A percentile compares a stretch with the other conserved stretches of the same genome.
Conservation (phyloP, 2,888 invertebrate species). For the Mesodorylaimus sp. region DNA sequence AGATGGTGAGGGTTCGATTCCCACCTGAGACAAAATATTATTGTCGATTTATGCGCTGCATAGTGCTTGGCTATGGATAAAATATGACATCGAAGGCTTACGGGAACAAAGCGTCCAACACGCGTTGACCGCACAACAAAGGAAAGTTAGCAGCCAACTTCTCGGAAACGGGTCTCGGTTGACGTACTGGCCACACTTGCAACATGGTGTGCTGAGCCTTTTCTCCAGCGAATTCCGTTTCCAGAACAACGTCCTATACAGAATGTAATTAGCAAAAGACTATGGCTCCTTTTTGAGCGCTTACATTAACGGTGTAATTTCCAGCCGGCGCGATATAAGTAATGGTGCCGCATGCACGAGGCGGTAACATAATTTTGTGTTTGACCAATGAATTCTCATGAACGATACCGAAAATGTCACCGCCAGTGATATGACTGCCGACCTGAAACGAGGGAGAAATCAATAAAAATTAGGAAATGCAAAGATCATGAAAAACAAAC, state of each 20-base stretch:
- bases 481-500: constrained; percentile 1
- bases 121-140: constrained; percentile 88
- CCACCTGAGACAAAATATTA: neutral
- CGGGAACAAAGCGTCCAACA: constrained; percentile 94
- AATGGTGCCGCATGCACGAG: constrained; percentile 83
- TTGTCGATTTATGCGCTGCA: too few species aligned
- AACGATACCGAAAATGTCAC: constrained; percentile 84
- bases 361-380: constrained; percentile 85
- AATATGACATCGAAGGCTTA: too few species aligned
- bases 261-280: too few species aligned
- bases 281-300: too few species aligned
- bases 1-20: too few species aligned
- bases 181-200: constrained; percentile 98
- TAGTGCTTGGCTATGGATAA: too few species aligned
- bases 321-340: constrained; percentile 82
- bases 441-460: constrained; percentile 38
- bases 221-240: constrained; percentile 96
- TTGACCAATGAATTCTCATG: constrained; percentile 93
- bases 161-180: constrained; percentile 85
- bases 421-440: constrained; percentile 96
- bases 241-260: constrained; percentile 69
- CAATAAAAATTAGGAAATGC: constrained; percentile 12
- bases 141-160: constrained; percentile 97
- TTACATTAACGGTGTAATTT: constrained; percentile 74
- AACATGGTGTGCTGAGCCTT: constrained; percentile 78